Conservation (phyloP, 2,113 vertebrate genomes). For the Myotis davidii region DNA sequence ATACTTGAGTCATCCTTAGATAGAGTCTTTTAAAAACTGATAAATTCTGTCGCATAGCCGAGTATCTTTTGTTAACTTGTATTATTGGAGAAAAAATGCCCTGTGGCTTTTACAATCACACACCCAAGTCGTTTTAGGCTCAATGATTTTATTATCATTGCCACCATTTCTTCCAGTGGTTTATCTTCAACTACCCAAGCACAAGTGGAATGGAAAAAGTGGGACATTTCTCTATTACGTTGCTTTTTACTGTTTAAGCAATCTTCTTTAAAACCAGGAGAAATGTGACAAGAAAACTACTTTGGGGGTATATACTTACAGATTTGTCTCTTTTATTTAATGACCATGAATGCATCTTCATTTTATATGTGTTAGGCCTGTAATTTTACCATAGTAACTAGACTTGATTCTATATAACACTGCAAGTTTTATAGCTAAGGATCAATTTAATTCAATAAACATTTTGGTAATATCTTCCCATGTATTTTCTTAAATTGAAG, state of each 20-base stretch:
- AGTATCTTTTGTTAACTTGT: slow-evolving; percentile 51
- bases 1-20: not conserved
- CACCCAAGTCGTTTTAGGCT: slow-evolving; percentile 56
- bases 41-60: slow-evolving; percentile 15
- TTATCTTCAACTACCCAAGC: slow-evolving; percentile 75
- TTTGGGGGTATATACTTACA: slow-evolving; percentile 45
- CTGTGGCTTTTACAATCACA: not conserved
- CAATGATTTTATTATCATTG: slow-evolving; percentile 74
- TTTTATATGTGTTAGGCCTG: slow-evolving; percentile 5
- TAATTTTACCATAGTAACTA: slow-evolving; percentile 45
- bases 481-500: not conserved
- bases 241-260: slow-evolving; percentile 63
- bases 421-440: not conserved
- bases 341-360: slow-evolving; percentile 4
- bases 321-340: slow-evolving; percentile 62
- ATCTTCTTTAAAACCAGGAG: slow-evolving; percentile 59
- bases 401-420: slow-evolving; percentile 14
- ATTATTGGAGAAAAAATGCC: not conserved
- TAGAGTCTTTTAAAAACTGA: not conserved
- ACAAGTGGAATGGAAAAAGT: slow-evolving; percentile 36
- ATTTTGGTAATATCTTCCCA: slow-evolving; percentile 8
- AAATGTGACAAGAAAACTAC: slow-evolving; percentile 43
- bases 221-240: slow-evolving; percentile 56
- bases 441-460: slow-evolving; percentile 65
- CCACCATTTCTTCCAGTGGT: slow-evolving; percentile 67